Evolutionary conservation across 53 echinoderm and acorn worm species (phyloP), one percentile per base, ranked within the genome.

Genomic region (Temnopleurus reevesii): DNA sequence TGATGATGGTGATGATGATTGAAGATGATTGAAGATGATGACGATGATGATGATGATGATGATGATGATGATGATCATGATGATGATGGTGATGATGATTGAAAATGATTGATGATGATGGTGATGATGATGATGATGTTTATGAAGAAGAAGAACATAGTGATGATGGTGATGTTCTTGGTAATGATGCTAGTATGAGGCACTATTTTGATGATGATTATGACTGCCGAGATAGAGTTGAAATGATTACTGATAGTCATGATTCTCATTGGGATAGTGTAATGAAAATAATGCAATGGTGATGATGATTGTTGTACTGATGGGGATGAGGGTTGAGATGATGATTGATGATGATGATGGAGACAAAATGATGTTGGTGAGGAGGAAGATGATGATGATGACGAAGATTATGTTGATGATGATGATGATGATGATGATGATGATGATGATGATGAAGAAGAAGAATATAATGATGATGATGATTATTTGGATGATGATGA

Each of bases 1-100:
- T 84, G 77, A 76, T 80, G 47, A 46, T 80, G 81, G 46, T 80
- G 77, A 76, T 76, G 77, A 76, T 76, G 77, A 76, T 76, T n/a
- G n/a, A n/a, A n/a, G n/a, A n/a, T n/a, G n/a, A n/a, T n/a, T n/a
- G n/a, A n/a, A n/a, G n/a, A n/a, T n/a, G n/a, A n/a, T n/a, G n/a
- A 36, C 17, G 60, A 23, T 60, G 60, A 60, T 60, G 60, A 60
- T 60, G 31, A 3, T 71, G 31, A 71, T 71, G 71, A 5, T 29
- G 60, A 60, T 60, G 21, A 60, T 60, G 53, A 51, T 51, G 53
- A 51, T 51, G 53, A 15, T 51, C 9, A 51, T 51, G 53, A 51
- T 59, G 59, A 59, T 59, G 59, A 59, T 59, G 59, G 3, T 59
- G 59, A 59, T 59, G 59, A 59, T 59, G 27, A 59, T 59, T 19